Percentiles rank a stretch among this genome's conserved stretches.
Evolutionary conservation across 2,888 invertebrate species (phyloP).

Genomic region (Chrysopilus asiliformis): DNA sequence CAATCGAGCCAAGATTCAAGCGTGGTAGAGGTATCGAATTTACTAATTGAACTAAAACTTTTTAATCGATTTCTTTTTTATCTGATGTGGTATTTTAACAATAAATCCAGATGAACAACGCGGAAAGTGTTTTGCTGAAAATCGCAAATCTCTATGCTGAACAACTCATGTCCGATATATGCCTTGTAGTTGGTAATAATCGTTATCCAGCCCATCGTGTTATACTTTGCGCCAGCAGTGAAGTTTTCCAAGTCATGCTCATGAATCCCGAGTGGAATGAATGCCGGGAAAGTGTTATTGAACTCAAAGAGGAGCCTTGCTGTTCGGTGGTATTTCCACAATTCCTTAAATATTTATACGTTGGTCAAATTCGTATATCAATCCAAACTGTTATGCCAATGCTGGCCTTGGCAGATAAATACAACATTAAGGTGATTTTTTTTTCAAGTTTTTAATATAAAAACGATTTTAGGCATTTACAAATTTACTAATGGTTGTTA

Average conservation of each 20-base stretch:
- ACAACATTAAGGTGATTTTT: slow-evolving; percentile 65
- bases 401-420: slow-evolving; percentile 83
- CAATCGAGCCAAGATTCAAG: slow-evolving; percentile 20
- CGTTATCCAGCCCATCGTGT: slow-evolving; percentile 81
- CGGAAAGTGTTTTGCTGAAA: slow-evolving; percentile 63
- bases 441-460: too few species aligned
- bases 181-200: slow-evolving; percentile 65
- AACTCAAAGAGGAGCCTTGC: slow-evolving; percentile 71
- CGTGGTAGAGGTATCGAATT: slow-evolving; percentile 16
- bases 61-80: slow-evolving; percentile 2
- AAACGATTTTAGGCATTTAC: neutral
- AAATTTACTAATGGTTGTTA: slow-evolving; percentile 7
- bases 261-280: slow-evolving; percentile 91
- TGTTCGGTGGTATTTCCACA: slow-evolving; percentile 77
- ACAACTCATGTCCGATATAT: slow-evolving; percentile 79
- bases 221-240: slow-evolving; percentile 85
- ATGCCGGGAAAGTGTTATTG: slow-evolving; percentile 69
- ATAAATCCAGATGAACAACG: slow-evolving; percentile 68
- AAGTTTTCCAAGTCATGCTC: slow-evolving; percentile 95
- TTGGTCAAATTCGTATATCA: slow-evolving; percentile 76
- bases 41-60: slow-evolving; percentile 6
- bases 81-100: slow-evolving; percentile 5
- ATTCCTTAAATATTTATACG: slow-evolving; percentile 78
- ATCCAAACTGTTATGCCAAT: slow-evolving; percentile 76
- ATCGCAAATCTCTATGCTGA: slow-evolving; percentile 74